Evolutionary conservation across 2,888 invertebrate species (phyloP).

Genomic region (Nephrotoma guestfalica): DNA sequence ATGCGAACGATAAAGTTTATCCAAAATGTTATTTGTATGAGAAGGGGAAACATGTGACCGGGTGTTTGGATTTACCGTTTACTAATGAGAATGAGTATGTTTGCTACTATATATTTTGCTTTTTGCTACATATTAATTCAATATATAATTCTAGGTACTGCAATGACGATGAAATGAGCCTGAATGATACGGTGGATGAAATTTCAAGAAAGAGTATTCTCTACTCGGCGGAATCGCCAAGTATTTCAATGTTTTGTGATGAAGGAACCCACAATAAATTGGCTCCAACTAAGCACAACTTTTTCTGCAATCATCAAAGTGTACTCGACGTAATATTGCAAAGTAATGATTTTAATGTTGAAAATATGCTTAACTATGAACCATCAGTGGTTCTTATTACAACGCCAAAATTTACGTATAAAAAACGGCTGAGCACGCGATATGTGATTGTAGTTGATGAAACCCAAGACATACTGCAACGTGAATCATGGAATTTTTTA

Average conservation of each 20-base stretch:
- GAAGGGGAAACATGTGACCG: constrained; percentile 26
- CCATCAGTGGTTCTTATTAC: constrained; percentile 25
- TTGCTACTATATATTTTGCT: not conserved
- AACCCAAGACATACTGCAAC: constrained; percentile 39
- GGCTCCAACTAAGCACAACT: constrained; percentile 51
- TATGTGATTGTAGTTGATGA: constrained; percentile 43
- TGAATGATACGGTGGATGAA: constrained; percentile 19
- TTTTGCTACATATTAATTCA: not conserved
- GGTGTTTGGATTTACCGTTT: constrained; percentile 35
- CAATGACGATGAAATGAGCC: not conserved
- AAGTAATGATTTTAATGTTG: constrained; percentile 36
- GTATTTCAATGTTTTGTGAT: constrained; percentile 45
- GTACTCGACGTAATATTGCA: constrained; percentile 41
- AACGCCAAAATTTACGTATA: constrained; percentile 35
- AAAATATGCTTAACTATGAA: constrained; percentile 5
- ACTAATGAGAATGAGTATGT: constrained; percentile 36
- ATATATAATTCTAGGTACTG: not conserved
- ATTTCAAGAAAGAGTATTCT: constrained; percentile 37
- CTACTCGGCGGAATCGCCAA: constrained; percentile 36
- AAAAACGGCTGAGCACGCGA: constrained; percentile 36
- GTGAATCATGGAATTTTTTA: constrained; percentile 45
- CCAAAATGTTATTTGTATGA: constrained; percentile 37
- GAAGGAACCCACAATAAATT: constrained; percentile 42
- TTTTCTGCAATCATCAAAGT: constrained; percentile 42
- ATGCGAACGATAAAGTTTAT: constrained; percentile 39